phyloP scores from a whole-genome alignment of 2,113 vertebrate genomes.

The Psammodynastes pulverulentus region DNA sequence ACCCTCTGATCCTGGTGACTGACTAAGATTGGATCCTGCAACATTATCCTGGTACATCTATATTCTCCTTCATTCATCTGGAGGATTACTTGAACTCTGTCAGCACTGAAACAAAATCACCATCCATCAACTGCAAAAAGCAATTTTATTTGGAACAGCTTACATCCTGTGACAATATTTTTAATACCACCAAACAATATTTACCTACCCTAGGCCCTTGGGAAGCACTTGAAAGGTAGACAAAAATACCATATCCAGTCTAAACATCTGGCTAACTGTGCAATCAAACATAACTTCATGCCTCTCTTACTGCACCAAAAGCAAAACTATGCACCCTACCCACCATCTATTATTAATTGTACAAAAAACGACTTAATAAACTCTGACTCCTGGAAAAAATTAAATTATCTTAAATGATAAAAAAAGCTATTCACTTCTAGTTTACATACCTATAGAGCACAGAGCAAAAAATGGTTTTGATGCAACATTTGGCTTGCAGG shows the following conservation, averaged over 20 bases:
- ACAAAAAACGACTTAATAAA: background rate
- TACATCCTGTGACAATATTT: background rate
- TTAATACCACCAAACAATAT: background rate
- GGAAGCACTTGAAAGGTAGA: background rate
- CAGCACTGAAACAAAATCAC: background rate
- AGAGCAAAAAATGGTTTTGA: background rate
- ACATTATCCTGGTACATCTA: background rate
- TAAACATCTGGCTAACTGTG: background rate
- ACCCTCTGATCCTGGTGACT: background rate
- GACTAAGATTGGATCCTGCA: background rate
- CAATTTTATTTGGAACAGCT: background rate
- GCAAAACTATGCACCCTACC: background rate
- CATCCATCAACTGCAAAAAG: background rate
- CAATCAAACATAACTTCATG: background rate
- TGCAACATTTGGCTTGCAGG: background rate
- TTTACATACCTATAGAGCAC: background rate
- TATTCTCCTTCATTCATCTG: background rate
- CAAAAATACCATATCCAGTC: background rate
- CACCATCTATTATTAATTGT: background rate
- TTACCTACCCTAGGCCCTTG: background rate
- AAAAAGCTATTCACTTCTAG: background rate
- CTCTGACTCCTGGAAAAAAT: background rate
- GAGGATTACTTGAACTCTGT: background rate
- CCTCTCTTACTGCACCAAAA: background rate
- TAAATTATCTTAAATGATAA: conserved; percentile 6